Conservation (phyloP, 2,797 vertebrate species). For the Tragelaphus eurycerus region DNA sequence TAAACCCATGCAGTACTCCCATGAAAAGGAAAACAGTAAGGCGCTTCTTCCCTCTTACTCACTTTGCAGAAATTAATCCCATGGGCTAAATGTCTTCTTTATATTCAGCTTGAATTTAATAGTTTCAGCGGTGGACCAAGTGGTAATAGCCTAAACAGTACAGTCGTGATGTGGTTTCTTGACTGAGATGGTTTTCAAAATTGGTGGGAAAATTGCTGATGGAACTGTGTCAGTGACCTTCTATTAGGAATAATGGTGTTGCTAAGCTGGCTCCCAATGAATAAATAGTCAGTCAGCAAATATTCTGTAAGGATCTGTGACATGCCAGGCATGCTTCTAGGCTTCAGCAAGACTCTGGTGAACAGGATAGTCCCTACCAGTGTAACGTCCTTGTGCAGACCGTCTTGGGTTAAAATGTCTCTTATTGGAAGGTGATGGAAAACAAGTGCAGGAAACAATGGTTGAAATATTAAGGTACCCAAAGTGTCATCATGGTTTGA, state of each 20-base stretch:
- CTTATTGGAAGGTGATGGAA: not conserved
- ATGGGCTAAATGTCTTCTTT: slow-evolving; percentile 25
- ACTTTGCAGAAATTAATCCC: slow-evolving; percentile 51
- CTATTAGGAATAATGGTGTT: not conserved
- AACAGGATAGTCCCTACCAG: not conserved
- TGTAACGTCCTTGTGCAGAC: not conserved
- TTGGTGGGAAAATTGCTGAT: not conserved
- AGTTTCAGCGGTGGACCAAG: not conserved
- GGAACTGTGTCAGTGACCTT: not conserved
- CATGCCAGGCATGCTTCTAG: slow-evolving; percentile 6
- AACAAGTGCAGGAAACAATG: not conserved
- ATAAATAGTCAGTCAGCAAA: not conserved
- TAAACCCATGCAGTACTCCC: not conserved
- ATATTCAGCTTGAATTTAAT: not conserved
- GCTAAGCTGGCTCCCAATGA: not conserved
- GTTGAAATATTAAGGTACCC: not conserved
- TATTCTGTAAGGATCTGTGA: slow-evolving; percentile 22
- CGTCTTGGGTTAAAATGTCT: not conserved
- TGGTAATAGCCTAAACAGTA: not conserved
- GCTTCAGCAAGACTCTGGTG: not conserved
- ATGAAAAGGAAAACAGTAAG: slow-evolving; percentile 67
- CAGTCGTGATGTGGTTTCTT: not conserved
- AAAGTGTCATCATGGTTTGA: not conserved
- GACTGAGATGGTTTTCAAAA: not conserved
- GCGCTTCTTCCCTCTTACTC: not conserved